A percentile compares a stretch with the other conserved stretches of the same genome.
phyloP scores from a whole-genome alignment of 1,140 invertebrate genomes.

The Drosophila malerkotliana region DNA sequence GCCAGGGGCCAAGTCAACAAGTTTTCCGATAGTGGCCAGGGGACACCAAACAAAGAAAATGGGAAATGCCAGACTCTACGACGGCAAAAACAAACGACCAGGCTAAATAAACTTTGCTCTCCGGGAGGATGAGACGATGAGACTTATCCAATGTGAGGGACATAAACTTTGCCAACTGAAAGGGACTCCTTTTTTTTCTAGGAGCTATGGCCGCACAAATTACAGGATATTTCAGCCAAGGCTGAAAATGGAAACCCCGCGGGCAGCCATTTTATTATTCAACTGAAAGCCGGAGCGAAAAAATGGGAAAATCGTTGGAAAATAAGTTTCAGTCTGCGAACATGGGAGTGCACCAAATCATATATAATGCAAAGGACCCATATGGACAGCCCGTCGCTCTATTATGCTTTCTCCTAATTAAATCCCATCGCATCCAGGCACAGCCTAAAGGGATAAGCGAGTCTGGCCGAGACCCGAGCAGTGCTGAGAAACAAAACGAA shows the following conservation, averaged over 20 bases:
- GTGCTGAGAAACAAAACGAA: constrained; percentile 29
- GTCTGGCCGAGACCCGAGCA: constrained; percentile 1
- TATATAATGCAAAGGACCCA: constrained; percentile 40
- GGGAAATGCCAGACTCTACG: constrained; percentile 15
- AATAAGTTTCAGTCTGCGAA: constrained; percentile 19
- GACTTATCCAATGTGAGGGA: constrained; percentile 55
- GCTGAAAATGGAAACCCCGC: constrained; percentile 38
- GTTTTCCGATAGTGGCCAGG: constrained; percentile 5
- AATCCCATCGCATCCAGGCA: constrained; percentile 36
- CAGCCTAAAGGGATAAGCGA: constrained; percentile 27
- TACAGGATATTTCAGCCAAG: constrained; percentile 34
- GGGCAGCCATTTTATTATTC: constrained; percentile 43
- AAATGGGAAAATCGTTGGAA: constrained; percentile 22
- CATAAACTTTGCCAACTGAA: constrained; percentile 56
- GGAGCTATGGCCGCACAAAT: constrained; percentile 26
- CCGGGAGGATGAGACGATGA: constrained; percentile 24
- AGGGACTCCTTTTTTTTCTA: constrained; percentile 11
- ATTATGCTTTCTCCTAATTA: constrained; percentile 47
- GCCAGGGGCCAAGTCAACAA: constrained; percentile 19
- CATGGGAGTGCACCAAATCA: constrained; percentile 32
- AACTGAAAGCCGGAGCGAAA: constrained; percentile 11
- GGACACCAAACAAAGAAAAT: constrained; percentile 25
- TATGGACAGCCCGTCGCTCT: constrained; percentile 33
- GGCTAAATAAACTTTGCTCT: constrained; percentile 38
- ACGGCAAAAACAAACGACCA: constrained; percentile 14